Percentiles rank a stretch among this genome's conserved stretches.
phyloP scores from a whole-genome alignment of 2,888 invertebrate species.

The Ellobium chinense region DNA sequence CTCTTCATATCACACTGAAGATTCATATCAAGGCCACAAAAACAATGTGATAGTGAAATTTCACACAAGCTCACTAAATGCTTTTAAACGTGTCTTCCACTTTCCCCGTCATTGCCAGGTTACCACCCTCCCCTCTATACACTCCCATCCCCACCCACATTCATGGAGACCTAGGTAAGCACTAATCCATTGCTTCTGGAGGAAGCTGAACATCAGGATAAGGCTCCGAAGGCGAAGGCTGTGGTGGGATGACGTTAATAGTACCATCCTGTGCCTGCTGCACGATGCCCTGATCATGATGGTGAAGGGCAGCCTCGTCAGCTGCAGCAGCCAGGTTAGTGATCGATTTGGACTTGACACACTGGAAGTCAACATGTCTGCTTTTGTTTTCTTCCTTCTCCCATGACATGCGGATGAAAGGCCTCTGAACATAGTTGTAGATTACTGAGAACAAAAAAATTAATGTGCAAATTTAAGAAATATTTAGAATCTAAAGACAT shows the following conservation, averaged over 20 bases:
- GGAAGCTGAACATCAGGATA: constrained; percentile 73
- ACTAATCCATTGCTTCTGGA: constrained; percentile 60
- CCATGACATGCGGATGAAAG: constrained; percentile 99
- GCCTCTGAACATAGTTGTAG: constrained; percentile 99
- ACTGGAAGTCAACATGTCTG: constrained; percentile 99
- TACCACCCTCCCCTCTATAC: neutral
- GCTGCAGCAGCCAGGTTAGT: constrained; percentile 95
- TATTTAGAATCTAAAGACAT: no score
- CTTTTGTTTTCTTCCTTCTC: constrained; percentile 99
- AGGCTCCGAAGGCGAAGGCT: constrained; percentile 77
- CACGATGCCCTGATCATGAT: constrained; percentile 54
- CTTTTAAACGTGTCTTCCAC: no score
- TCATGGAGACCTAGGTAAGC: neutral
- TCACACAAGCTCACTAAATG: no score
- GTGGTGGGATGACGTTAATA: constrained; percentile 79
- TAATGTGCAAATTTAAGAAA: neutral
- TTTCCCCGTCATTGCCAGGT: no score
- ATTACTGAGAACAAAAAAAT: constrained; percentile 84
- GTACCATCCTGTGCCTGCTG: constrained; percentile 75
- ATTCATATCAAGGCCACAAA: no score
- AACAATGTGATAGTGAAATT: no score
- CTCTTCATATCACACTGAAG: no score
- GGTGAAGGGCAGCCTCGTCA: constrained; percentile 85
- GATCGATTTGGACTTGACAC: constrained; percentile 98
- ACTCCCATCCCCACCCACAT: neutral